phyloP scores from a whole-genome alignment of 1,140 invertebrate genomes.

The Aplysia californica region DNA sequence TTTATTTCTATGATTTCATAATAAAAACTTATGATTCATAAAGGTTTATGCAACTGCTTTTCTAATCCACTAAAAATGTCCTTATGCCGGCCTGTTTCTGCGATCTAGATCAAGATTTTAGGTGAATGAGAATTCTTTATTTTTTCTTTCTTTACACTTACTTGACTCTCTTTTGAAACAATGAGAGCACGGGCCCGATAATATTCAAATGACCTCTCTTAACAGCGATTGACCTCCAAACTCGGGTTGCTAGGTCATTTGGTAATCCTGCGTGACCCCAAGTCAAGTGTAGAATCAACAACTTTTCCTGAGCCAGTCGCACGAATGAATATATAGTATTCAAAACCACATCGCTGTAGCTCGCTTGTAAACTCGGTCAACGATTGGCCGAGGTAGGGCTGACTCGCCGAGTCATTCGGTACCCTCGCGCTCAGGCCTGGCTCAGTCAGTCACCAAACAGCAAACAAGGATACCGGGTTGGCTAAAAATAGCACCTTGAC shows the following conservation, averaged over 20 bases:
- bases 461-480: background rate
- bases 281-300: background rate
- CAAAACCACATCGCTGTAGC: background rate
- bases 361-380: background rate
- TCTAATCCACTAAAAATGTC: too few species aligned
- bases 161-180: too few species aligned
- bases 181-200: background rate
- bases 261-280: background rate
- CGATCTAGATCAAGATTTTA: too few species aligned
- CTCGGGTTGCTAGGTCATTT: background rate
- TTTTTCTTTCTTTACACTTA: too few species aligned
- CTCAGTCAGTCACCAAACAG: background rate
- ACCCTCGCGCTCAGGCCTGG: background rate
- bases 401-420: background rate
- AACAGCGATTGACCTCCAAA: too few species aligned
- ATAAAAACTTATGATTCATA: too few species aligned
- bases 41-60: too few species aligned
- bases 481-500: background rate
- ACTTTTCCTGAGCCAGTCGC: background rate
- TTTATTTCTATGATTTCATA: too few species aligned
- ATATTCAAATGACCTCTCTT: too few species aligned
- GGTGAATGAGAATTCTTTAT: too few species aligned
- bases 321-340: background rate
- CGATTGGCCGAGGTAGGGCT: background rate
- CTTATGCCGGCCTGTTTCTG: too few species aligned